These are phyloP conservation scores for Phengaris arion DNA, from an alignment of 2,888 invertebrate species.

Conservation along the genomic window DNA sequence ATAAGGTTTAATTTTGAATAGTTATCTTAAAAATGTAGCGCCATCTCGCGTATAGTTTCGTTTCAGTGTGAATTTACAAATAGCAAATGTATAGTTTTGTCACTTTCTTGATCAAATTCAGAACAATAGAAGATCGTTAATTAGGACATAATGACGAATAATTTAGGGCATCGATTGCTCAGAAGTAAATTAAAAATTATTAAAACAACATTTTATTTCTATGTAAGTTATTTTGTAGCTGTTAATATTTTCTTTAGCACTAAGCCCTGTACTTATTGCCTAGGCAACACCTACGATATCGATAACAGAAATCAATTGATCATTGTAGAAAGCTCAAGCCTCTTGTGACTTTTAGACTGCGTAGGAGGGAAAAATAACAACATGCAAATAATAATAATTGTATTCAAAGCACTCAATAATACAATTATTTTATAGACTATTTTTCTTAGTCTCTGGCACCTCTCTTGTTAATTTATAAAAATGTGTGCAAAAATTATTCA, in stretches of 20 bases:
- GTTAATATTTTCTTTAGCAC: background rate
- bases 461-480: too few relatives aligned
- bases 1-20: too few relatives aligned
- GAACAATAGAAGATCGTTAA: too few relatives aligned
- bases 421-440: background rate
- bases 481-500: background rate
- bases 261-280: background rate
- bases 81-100: too few relatives aligned
- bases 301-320: background rate
- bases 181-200: too few relatives aligned
- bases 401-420: background rate
- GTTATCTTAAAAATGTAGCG: too few relatives aligned
- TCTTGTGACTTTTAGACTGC: background rate
- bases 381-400: constrained; percentile 10
- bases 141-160: too few relatives aligned
- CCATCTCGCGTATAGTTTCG: too few relatives aligned
- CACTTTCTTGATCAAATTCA: too few relatives aligned
- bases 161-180: too few relatives aligned
- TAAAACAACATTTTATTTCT: background rate
- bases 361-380: background rate
- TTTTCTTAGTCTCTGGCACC: too few relatives aligned
- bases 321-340: background rate
- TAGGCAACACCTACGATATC: background rate
- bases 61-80: too few relatives aligned
- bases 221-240: background rate